Conservation (phyloP, 2,888 invertebrate species). For the Drosophila fulvimacula region DNA sequence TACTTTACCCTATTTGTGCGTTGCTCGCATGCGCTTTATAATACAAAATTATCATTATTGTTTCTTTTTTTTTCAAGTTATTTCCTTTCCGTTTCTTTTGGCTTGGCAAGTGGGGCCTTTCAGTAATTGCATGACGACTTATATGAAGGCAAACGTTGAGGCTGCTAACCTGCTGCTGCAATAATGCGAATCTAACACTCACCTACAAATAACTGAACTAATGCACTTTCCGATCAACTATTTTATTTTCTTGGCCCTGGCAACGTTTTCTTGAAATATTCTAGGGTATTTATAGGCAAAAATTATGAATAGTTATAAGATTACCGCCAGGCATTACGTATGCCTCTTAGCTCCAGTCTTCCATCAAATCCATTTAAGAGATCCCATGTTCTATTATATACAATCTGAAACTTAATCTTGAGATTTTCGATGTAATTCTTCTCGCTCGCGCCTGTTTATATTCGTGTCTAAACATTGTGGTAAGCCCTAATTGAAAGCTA, state of each 20-base stretch:
- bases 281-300: slow-evolving; percentile 16
- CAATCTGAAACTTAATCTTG: not conserved
- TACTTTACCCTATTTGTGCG: slow-evolving; percentile 42
- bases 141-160: slow-evolving; percentile 13
- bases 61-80: slow-evolving; percentile 9
- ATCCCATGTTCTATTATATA: not conserved
- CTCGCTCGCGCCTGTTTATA: slow-evolving; percentile 74
- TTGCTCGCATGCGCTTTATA: slow-evolving; percentile 69
- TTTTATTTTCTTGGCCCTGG: slow-evolving; percentile 46
- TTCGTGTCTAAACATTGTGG: slow-evolving; percentile 64
- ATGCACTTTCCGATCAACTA: slow-evolving; percentile 37
- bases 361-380: slow-evolving; percentile 46
- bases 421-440: slow-evolving; percentile 75
- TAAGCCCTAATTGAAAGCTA: slow-evolving; percentile 46
- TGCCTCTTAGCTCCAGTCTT: slow-evolving; percentile 64
- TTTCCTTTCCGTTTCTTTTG: slow-evolving; percentile 25
- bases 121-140: slow-evolving; percentile 41
- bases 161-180: slow-evolving; percentile 34
- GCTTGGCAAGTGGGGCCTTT: slow-evolving; percentile 40
- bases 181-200: slow-evolving; percentile 9
- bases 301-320: not conserved
- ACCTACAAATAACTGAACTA: slow-evolving; percentile 12
- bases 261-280: slow-evolving; percentile 60
- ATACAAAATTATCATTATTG: slow-evolving; percentile 32
- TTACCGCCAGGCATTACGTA: slow-evolving; percentile 6